phyloP scores from a whole-genome alignment of 2,113 vertebrate genomes.

The Odontesthes bonariensis region DNA sequence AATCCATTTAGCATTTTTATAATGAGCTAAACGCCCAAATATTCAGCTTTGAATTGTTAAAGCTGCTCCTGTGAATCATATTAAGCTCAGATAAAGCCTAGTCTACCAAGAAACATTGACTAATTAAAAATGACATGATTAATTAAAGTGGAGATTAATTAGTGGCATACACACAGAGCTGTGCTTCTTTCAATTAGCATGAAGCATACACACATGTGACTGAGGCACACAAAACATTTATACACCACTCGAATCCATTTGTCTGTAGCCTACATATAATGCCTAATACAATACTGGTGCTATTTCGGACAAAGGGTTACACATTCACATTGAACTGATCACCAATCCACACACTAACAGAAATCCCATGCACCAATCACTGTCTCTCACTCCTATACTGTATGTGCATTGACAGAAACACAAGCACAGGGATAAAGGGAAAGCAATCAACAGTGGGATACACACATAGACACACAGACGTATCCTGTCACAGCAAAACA shows the following conservation, averaged over 20 bases:
- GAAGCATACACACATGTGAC: constrained; percentile 19
- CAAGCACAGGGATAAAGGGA: background rate
- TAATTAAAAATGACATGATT: constrained; percentile 82
- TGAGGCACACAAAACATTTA: constrained; percentile 13
- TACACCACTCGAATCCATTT: constrained; percentile 3
- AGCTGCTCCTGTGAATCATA: constrained; percentile 60
- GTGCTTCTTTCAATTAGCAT: constrained; percentile 63
- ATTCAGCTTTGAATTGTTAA: constrained; percentile 48
- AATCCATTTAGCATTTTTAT: constrained; percentile 63
- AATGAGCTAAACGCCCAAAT: constrained; percentile 52
- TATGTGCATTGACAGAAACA: background rate
- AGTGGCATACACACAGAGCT: constrained; percentile 38
- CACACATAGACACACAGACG: too few relatives aligned
- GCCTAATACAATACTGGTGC: background rate
- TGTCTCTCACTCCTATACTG: background rate
- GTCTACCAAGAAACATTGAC: constrained; percentile 68
- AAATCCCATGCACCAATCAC: background rate
- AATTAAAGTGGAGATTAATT: constrained; percentile 77
- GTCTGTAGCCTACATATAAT: background rate
- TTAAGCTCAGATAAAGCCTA: constrained; percentile 68
- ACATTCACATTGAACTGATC: background rate
- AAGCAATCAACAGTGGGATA: background rate
- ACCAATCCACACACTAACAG: background rate
- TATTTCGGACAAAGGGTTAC: background rate
- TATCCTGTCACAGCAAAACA: too few relatives aligned